Percentiles rank a stretch among this genome's conserved stretches.
Conservation (phyloP, 2,113 vertebrate species). For the Xyrauchen texanus region DNA sequence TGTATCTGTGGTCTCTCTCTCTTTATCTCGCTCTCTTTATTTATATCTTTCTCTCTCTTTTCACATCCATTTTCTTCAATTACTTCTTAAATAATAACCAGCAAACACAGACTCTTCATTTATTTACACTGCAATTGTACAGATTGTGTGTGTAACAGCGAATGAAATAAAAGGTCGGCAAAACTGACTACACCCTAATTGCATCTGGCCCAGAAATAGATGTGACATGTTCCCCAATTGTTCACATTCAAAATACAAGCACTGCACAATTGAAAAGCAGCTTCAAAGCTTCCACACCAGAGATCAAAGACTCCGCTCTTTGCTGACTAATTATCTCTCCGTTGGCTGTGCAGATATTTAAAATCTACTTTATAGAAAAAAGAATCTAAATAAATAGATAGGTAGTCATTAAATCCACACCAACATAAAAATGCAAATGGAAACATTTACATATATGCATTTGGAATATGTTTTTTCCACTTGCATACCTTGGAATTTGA, state of each 20-base stretch:
- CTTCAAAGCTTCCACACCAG: slow-evolving; percentile 20
- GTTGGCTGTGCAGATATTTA: slow-evolving; percentile 4
- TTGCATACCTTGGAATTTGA: too few species aligned
- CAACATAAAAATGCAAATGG: not conserved
- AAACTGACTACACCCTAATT: not conserved
- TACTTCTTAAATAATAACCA: slow-evolving; percentile 28
- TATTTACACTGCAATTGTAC: not conserved
- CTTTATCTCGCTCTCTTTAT: not conserved
- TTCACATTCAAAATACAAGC: slow-evolving; percentile 2
- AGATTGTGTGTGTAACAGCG: not conserved
- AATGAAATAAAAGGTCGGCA: too few species aligned
- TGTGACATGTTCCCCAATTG: slow-evolving; percentile 28
- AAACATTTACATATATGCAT: too few species aligned
- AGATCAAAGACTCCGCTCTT: slow-evolving; percentile 8
- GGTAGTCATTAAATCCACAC: slow-evolving; percentile 22
- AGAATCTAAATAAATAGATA: slow-evolving; percentile 20
- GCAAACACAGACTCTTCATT: slow-evolving; percentile 14
- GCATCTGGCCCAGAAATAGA: slow-evolving; percentile 13
- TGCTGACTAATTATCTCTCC: slow-evolving; percentile 10
- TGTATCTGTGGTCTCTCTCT: not conserved
- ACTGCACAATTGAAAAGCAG: slow-evolving; percentile 23
- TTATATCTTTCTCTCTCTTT: not conserved
- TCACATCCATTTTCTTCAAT: slow-evolving; percentile 15
- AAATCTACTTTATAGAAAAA: slow-evolving; percentile 17
- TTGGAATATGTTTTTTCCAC: too few species aligned